Base-by-base conservation (phyloP, 1,140 invertebrate species). In the Neelides sp. region DNA sequence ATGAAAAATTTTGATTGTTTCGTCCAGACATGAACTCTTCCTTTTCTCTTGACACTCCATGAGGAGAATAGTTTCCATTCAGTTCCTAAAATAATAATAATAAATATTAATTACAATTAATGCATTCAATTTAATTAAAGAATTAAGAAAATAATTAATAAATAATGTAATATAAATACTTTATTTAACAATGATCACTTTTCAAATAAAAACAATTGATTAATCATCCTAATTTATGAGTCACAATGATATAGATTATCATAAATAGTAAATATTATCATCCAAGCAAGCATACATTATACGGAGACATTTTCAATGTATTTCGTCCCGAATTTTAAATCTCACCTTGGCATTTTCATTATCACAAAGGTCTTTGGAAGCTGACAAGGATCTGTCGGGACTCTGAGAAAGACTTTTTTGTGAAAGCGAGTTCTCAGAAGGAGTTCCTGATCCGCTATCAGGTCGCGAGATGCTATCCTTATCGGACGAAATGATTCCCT, bases 401-500 rank as follows among this genome's bases (percentile, higher is more conserved):
- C 55, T 57, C 7, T 56, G 52, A n/a, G n/a, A n/a, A 23, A 53
- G 22, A 34, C 54, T 53, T 34, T 45, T 50, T 27, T 58, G 56
- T 1, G 49, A 48, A 10, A 40, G 23, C 19, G 52, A 55, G 15
- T 30, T 41, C 34, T 45, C 35, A 34, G 49, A 50, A n/a, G 59
- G 57, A 28, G 53, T 56, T 27, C 56, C 59, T 17, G 59, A 61
- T 22, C 54, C 37, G 48, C 53, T 56, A 28, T 48, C 49, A 5
- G 54, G 54, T 34, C 54, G 48, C 62, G 65, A 50, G 64, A 52
- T 56, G 35, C 44, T 48, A 13, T 54, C 52, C 37, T 43, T 57
- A 35, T 44, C 45, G 1, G 61, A 62, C 24, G 62, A 61, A 66
- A 61, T 76, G 57, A 58, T 68, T 34, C 77, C 74, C 71, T 78